Evolutionary conservation across 1,140 invertebrate genomes (phyloP).

Genomic region (Nebria ingens): DNA sequence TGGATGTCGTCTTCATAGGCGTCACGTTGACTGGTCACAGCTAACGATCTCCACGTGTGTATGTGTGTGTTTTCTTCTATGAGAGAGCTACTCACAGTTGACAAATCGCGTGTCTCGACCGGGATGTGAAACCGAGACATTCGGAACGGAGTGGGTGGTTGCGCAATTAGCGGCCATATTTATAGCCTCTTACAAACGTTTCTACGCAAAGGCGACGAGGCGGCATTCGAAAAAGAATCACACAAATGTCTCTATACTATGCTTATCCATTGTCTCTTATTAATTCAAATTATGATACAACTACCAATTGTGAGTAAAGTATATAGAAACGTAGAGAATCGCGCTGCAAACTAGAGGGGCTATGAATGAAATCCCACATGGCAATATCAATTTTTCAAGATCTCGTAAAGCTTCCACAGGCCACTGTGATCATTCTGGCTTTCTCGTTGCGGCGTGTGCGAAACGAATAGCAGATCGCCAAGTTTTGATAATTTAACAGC

Average conservation of each 20-base stretch:
- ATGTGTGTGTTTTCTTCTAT: neutral
- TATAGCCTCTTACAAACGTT: neutral
- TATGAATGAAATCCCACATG: too few relatives aligned
- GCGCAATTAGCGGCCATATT: constrained; percentile 1
- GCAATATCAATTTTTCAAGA: neutral
- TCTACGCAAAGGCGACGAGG: neutral
- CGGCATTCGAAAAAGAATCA: too few relatives aligned
- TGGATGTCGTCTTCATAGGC: neutral
- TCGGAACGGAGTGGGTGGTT: constrained; percentile 1
- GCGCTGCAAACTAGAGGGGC: too few relatives aligned
- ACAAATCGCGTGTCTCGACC: neutral
- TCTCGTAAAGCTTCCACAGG: neutral
- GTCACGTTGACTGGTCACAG: neutral
- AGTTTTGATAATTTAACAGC: neutral
- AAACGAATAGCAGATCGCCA: neutral
- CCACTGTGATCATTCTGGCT: neutral
- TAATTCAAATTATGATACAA: too few relatives aligned
- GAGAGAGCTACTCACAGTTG: neutral
- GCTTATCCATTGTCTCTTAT: too few relatives aligned
- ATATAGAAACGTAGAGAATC: too few relatives aligned
- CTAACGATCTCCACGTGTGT: neutral
- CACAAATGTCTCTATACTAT: too few relatives aligned
- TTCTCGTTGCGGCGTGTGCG: too few relatives aligned
- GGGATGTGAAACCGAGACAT: neutral
- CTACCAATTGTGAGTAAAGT: too few relatives aligned